phyloP scores from a whole-genome alignment of 2,113 vertebrate genomes.

The Camelus dromedarius region DNA sequence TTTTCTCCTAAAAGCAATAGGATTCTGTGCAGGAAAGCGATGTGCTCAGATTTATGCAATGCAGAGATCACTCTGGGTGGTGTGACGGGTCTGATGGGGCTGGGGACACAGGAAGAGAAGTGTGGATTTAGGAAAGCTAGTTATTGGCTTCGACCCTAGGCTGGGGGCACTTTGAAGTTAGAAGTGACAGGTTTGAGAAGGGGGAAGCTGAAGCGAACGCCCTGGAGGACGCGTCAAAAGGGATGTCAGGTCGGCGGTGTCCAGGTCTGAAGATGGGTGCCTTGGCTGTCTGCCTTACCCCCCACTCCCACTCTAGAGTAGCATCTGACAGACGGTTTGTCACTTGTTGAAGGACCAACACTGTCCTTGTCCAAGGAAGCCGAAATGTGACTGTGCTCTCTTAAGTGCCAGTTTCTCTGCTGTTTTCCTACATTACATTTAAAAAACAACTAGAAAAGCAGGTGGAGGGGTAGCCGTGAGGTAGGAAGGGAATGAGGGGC shows the following conservation, averaged over 20 bases:
- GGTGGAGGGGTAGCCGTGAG: neutral
- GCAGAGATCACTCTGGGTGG: neutral
- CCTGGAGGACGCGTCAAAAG: neutral
- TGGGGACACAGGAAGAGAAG: neutral
- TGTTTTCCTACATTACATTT: neutral
- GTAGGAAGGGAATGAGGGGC: neutral
- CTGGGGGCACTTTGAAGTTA: neutral
- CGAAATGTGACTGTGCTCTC: neutral
- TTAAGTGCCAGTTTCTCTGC: neutral
- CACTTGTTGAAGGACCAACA: neutral
- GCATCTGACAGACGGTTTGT: fast-evolving
- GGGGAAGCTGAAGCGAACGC: neutral
- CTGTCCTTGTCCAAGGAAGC: neutral
- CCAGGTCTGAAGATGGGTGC: too few relatives aligned
- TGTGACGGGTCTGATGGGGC: neutral
- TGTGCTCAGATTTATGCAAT: neutral
- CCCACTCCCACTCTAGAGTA: neutral
- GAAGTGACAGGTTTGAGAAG: neutral
- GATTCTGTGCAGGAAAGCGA: neutral
- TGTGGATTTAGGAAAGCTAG: neutral
- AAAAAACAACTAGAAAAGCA: neutral
- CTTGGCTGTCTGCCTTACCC: fast-evolving
- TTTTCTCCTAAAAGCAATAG: neutral
- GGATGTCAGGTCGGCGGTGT: neutral
- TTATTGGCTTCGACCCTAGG: too few relatives aligned